phyloP scores from a whole-genome alignment of 2,113 vertebrate genomes.

The Paraplagusia blochii region DNA sequence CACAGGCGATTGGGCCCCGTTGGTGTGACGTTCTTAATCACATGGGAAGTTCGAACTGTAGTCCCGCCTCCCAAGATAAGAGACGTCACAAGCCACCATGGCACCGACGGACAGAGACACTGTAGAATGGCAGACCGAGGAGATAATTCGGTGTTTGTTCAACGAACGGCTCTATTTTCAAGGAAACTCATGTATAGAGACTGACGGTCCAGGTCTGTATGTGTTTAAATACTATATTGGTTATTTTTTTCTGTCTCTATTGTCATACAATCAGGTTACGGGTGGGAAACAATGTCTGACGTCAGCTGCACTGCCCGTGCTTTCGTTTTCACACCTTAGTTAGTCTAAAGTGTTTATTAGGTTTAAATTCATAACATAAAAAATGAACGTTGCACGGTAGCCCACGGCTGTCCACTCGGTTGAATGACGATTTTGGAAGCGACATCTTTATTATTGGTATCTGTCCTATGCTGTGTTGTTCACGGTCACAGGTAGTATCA shows the following conservation, averaged over 20 bases:
- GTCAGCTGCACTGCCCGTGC: not conserved
- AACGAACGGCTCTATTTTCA: no score
- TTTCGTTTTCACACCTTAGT: not conserved
- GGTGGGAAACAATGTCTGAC: not conserved
- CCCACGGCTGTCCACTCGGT: no score
- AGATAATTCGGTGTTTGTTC: constrained; percentile 43
- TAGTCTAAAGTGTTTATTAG: no score
- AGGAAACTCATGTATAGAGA: constrained; percentile 10
- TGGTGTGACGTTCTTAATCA: no score
- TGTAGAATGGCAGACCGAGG: constrained; percentile 21
- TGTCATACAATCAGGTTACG: not conserved
- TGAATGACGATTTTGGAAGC: no score
- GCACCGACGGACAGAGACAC: fast-evolving
- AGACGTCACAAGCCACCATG: constrained; percentile 38
- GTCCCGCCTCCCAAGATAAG: fast-evolving
- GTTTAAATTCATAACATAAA: no score
- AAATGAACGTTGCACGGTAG: no score
- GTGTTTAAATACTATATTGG: no score
- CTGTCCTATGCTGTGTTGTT: no score
- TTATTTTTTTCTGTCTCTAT: not conserved
- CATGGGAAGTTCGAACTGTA: constrained; percentile 6
- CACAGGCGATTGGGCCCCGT: no score
- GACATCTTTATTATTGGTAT: no score
- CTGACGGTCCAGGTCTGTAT: constrained; percentile 22
- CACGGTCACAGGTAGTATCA: no score